Conservation (phyloP, 2,113 vertebrate species). For the Lepus timidus region DNA sequence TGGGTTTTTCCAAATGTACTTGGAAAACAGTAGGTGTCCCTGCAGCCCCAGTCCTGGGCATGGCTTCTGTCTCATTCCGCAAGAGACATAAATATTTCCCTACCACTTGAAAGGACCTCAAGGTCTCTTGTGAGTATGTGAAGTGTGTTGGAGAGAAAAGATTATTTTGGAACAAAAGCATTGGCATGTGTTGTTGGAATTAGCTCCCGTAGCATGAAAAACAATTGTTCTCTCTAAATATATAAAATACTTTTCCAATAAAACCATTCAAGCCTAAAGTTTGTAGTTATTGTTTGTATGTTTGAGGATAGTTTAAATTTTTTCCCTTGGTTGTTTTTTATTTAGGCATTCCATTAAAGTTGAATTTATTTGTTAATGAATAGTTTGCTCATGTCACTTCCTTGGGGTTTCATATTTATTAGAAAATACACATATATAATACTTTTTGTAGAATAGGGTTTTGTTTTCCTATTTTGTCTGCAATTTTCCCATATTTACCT, state of each 20-base stretch:
- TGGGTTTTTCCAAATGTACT: slow-evolving; percentile 22
- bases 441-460: not conserved
- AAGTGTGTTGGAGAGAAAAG: not conserved
- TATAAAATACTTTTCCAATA: slow-evolving; percentile 46
- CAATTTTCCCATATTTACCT: not conserved
- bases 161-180: slow-evolving; percentile 30
- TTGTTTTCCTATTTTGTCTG: not conserved
- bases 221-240: slow-evolving; percentile 45
- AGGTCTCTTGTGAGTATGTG: not conserved
- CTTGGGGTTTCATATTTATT: not conserved
- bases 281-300: slow-evolving; percentile 31
- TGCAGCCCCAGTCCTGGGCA: not conserved
- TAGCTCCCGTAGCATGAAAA: not conserved
- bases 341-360: not conserved
- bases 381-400: not conserved
- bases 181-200: not conserved
- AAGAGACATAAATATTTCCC: not conserved
- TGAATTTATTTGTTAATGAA: slow-evolving; percentile 30
- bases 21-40: not conserved
- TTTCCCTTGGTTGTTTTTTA: slow-evolving; percentile 37
- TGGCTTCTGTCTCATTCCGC: not conserved
- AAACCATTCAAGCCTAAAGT: slow-evolving; percentile 13
- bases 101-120: not conserved
- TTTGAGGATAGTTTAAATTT: not conserved
- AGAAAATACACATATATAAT: not conserved